Evolutionary conservation across 2,113 vertebrate genomes (phyloP).

Genomic region (Eublepharis macularius): DNA sequence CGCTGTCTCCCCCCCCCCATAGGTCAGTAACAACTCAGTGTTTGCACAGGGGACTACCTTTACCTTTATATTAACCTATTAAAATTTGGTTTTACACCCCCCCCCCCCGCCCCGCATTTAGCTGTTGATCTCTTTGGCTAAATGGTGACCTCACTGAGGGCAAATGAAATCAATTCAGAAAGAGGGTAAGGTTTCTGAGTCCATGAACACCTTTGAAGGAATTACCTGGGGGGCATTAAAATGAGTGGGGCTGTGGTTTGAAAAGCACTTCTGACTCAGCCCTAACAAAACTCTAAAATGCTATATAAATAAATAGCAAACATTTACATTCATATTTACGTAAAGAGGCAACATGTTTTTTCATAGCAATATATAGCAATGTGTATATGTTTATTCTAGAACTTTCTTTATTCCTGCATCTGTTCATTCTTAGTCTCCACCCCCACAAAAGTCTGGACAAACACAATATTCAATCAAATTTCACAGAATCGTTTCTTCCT

Average conservation of each 20-base stretch:
- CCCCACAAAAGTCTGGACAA: neutral
- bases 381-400: neutral
- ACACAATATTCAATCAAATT: neutral
- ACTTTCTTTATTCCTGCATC: slow-evolving; percentile 3
- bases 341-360: neutral
- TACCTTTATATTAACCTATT: no score
- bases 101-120: no score
- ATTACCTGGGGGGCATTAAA: no score
- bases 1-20: no score
- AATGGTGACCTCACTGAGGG: neutral
- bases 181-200: no score
- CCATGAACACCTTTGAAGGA: no score
- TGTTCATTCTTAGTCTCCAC: neutral
- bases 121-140: no score
- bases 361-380: neutral
- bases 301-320: neutral
- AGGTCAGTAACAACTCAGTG: no score
- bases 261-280: neutral
- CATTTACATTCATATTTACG: no score
- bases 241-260: no score
- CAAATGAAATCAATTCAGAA: neutral
- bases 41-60: no score
- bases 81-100: no score
- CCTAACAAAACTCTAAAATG: neutral
- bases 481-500: neutral